Percentiles rank a stretch among this genome's conserved stretches.
phyloP scores from a whole-genome alignment of 2,113 vertebrate genomes.

The Petrocephalus microphthalmus region DNA sequence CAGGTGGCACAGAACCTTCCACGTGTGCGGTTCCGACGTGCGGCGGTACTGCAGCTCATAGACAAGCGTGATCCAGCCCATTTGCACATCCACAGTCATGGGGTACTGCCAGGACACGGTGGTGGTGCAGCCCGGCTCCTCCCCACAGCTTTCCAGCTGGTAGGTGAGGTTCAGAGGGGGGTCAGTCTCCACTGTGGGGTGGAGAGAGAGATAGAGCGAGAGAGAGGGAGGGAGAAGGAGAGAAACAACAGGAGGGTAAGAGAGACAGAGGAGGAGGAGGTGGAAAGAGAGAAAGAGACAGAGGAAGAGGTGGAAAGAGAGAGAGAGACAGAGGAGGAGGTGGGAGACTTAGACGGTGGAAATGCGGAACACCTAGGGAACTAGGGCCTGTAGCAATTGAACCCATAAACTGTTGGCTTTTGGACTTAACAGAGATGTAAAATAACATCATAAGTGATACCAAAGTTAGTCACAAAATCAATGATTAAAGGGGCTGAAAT shows the following conservation, averaged over 20 bases:
- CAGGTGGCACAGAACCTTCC: slow-evolving; percentile 46
- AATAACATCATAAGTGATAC: neutral
- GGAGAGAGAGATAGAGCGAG: neutral
- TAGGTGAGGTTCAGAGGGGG: slow-evolving; percentile 59
- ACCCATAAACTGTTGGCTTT: neutral
- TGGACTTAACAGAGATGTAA: neutral
- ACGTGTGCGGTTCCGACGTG: slow-evolving; percentile 39
- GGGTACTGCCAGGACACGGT: slow-evolving; percentile 60
- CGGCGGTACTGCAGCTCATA: slow-evolving; percentile 62
- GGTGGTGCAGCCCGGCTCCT: slow-evolving; percentile 41
- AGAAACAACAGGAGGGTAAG: neutral
- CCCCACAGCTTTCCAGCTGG: slow-evolving; percentile 40
- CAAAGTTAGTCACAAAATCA: neutral
- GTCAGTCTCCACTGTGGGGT: slow-evolving; percentile 56
- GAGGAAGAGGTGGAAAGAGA: neutral
- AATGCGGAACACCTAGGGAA: neutral
- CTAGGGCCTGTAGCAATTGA: neutral
- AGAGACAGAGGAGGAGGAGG: too few relatives aligned
- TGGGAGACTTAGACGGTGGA: neutral
- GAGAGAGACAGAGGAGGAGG: neutral
- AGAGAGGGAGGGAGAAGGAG: neutral
- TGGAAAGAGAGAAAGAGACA: neutral
- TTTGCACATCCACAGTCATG: slow-evolving; percentile 45
- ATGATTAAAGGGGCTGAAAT: neutral
- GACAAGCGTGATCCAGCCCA: slow-evolving; percentile 64